Evolutionary conservation across 2,113 vertebrate species (phyloP).

Genomic region (Hipposideros armiger): DNA sequence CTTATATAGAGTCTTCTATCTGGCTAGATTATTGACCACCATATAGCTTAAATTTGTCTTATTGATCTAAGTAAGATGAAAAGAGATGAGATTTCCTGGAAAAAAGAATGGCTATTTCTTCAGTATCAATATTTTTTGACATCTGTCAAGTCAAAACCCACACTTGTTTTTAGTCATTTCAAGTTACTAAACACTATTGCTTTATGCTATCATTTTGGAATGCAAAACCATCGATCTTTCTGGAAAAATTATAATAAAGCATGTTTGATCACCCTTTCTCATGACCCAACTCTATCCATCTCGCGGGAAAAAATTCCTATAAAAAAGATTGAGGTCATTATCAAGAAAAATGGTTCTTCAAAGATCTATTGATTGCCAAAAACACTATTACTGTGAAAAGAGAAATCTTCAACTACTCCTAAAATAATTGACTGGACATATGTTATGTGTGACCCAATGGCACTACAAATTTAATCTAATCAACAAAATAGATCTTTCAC

Average conservation of each 20-base stretch:
- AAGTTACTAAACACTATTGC: constrained; percentile 66
- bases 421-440: constrained; percentile 82
- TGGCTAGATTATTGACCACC: constrained; percentile 68
- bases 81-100: constrained; percentile 77
- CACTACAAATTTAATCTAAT: constrained; percentile 79
- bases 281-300: constrained; percentile 60
- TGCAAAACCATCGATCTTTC: constrained; percentile 55
- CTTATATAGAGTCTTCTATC: constrained; percentile 59
- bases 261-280: constrained; percentile 23
- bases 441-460: constrained; percentile 78
- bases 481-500: constrained; percentile 81
- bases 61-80: constrained; percentile 71
- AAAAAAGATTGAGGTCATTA: constrained; percentile 73
- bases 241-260: constrained; percentile 69
- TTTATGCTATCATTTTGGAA: constrained; percentile 61
- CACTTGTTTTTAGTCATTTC: constrained; percentile 61
- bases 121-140: constrained; percentile 74
- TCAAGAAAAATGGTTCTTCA: constrained; percentile 79
- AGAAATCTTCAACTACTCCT: constrained; percentile 77
- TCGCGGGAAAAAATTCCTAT: background rate
- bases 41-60: constrained; percentile 67
- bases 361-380: constrained; percentile 80
- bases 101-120: constrained; percentile 72
- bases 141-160: constrained; percentile 69
- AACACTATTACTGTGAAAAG: constrained; percentile 80